Evolutionary conservation across 2,888 invertebrate genomes (phyloP).

Genomic region (Timema cristinae): DNA sequence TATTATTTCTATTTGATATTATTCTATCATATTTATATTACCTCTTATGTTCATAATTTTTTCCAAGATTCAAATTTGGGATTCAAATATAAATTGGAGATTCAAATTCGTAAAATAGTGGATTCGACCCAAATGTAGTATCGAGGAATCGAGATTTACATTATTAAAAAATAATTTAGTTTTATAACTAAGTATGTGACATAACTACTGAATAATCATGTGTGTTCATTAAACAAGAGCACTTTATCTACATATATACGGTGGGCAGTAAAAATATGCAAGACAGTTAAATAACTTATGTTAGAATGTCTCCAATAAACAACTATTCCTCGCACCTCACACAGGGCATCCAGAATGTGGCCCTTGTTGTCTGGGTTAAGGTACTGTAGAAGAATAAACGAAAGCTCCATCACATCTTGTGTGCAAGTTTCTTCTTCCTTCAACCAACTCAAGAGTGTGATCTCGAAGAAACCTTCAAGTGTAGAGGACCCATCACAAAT

Average conservation of each 20-base stretch:
- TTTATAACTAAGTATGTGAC: not conserved
- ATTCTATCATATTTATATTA: too few relatives aligned
- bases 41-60: too few relatives aligned
- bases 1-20: too few relatives aligned
- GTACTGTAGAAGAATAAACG: constrained; percentile 58
- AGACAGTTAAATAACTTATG: not conserved
- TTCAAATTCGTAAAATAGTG: too few relatives aligned
- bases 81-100: too few relatives aligned
- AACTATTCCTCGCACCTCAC: constrained; percentile 49
- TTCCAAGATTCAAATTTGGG: too few relatives aligned
- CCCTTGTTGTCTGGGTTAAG: constrained; percentile 53
- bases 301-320: not conserved
- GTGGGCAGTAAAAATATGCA: not conserved
- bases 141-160: too few relatives aligned
- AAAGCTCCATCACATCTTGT: constrained; percentile 55
- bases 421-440: constrained; percentile 49
- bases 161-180: too few relatives aligned
- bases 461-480: constrained; percentile 42
- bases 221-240: not conserved
- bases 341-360: constrained; percentile 52
- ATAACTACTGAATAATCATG: not conserved
- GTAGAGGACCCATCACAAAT: not conserved
- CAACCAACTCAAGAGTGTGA: constrained; percentile 50
- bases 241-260: not conserved
- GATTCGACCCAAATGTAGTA: too few relatives aligned